Evolutionary conservation across 2,113 vertebrate species (phyloP), one percentile per base, ranked within the genome.

Genomic region (Alectura lathami): DNA sequence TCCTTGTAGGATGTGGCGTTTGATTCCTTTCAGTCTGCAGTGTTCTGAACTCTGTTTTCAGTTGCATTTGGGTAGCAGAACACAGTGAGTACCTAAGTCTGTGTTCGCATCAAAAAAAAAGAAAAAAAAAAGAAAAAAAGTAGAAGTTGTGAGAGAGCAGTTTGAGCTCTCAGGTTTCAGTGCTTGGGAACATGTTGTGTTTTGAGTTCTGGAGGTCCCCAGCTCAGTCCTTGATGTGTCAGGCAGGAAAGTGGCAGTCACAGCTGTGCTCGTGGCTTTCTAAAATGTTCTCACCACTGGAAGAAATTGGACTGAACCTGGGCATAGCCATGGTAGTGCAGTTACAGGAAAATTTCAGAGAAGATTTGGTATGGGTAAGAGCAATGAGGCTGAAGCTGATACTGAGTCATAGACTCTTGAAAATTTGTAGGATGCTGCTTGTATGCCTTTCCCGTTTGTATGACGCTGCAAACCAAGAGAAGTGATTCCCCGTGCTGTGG

Each of bases 131-230:
- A 82, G 68, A 54, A 54, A 54, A 57, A n/a, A 91, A 82, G 60
- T 29, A 90, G 92, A 93, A 96, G 68, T 16, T 54, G 64, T 15
- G 70, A 83, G 57, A 10, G 1, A 1, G 57, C 48, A 50, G 54
- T 80, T 70, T 50, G 63, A 45, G 6, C 30, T n/a, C 1, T 38
- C 20, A 50, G 34, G 75, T 26, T 67, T 93, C 68, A 54, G 83
- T 42, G 78, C 78, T 76, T 57, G 13, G 43, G 30, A 18, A 43
- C 11, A 76, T 38, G 29, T 92, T 84, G 85, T 6, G 15, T 91
- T 94, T 87, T 73, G 68, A 27, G 8, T 18, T 82, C 69, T 89
- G 75, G 91, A 91, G 89, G 81, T 93, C 59, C 93, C 91, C 93
- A 51, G 40, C 36, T 74, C 29, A 6, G 36, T 64, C 74, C 45